These are phyloP conservation scores for Pterois miles DNA, from an alignment of 2,797 vertebrate genomes.

Conservation along the genomic window DNA sequence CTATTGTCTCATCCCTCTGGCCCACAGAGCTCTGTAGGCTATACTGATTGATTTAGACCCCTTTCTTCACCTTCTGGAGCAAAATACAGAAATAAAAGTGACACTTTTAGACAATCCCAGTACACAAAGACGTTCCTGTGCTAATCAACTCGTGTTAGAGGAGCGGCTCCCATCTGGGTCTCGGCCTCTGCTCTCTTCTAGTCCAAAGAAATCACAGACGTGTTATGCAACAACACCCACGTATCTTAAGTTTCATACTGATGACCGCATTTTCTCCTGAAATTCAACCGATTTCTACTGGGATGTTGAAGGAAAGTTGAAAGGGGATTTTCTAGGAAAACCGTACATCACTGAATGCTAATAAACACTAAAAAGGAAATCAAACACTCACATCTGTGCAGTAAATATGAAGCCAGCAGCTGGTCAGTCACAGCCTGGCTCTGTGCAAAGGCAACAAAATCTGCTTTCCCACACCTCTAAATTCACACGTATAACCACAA, in stretches of 20 bases:
- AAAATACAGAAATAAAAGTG: slow-evolving; percentile 49
- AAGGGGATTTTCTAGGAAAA: slow-evolving; percentile 10
- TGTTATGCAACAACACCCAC: slow-evolving; percentile 66
- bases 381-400: background rate
- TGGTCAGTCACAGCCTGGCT: too few species aligned
- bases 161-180: slow-evolving; percentile 14
- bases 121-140: slow-evolving; percentile 67
- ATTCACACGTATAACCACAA: too few species aligned
- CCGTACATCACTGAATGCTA: background rate
- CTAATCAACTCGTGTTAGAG: slow-evolving; percentile 10
- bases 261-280: slow-evolving; percentile 20
- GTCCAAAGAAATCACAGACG: slow-evolving; percentile 55
- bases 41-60: slow-evolving; percentile 62
- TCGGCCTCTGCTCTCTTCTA: slow-evolving; percentile 12
- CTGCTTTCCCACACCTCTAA: too few species aligned
- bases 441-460: too few species aligned
- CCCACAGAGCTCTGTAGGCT: slow-evolving; percentile 50
- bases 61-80: slow-evolving; percentile 52
- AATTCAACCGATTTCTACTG: slow-evolving; percentile 14
- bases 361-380: background rate
- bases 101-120: slow-evolving; percentile 64
- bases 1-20: slow-evolving; percentile 61
- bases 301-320: slow-evolving; percentile 35
- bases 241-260: slow-evolving; percentile 46
- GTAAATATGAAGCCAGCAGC: too few species aligned